Evolutionary conservation across 2,888 invertebrate species (phyloP).

Genomic region (Apamea crenata): DNA sequence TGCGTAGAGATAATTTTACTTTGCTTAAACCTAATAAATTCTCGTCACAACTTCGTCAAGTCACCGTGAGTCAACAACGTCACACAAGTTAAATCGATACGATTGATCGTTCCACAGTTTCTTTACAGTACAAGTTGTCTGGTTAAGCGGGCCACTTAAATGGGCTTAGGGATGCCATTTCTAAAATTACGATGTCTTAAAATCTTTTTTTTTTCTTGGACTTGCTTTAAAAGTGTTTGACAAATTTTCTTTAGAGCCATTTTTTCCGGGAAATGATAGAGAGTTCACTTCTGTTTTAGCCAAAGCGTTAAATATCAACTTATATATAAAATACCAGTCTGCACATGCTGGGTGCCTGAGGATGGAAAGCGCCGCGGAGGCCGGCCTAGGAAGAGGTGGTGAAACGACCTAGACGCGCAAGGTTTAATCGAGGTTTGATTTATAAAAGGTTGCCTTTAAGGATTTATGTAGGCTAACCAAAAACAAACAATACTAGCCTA

Average conservation of each 20-base stretch:
- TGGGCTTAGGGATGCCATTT: constrained; percentile 30
- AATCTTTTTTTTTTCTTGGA: neutral
- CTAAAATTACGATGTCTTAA: neutral
- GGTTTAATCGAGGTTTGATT: too few species aligned
- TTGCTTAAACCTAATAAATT: constrained; percentile 36
- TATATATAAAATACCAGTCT: too few species aligned
- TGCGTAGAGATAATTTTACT: constrained; percentile 16
- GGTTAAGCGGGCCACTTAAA: constrained; percentile 28
- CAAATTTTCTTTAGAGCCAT: neutral
- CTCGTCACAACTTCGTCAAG: constrained; percentile 32
- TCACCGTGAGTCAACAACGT: constrained; percentile 31
- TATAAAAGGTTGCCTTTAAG: too few species aligned
- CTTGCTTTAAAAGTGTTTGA: neutral
- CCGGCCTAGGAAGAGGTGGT: too few species aligned
- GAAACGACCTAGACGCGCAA: too few species aligned
- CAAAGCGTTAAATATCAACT: neutral
- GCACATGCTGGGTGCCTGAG: too few species aligned
- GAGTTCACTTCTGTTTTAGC: neutral
- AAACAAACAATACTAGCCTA: too few species aligned
- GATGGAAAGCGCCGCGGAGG: too few species aligned
- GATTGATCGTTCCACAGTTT: constrained; percentile 50
- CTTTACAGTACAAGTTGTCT: constrained; percentile 41
- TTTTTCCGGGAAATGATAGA: neutral
- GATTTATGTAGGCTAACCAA: too few species aligned
- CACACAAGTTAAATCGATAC: constrained; percentile 54